A percentile compares a stretch with the other conserved stretches of the same genome.
These are phyloP conservation scores for Aphelinus atriplicis DNA, from an alignment of 1,140 invertebrate genomes.

Conservation along the genomic window DNA sequence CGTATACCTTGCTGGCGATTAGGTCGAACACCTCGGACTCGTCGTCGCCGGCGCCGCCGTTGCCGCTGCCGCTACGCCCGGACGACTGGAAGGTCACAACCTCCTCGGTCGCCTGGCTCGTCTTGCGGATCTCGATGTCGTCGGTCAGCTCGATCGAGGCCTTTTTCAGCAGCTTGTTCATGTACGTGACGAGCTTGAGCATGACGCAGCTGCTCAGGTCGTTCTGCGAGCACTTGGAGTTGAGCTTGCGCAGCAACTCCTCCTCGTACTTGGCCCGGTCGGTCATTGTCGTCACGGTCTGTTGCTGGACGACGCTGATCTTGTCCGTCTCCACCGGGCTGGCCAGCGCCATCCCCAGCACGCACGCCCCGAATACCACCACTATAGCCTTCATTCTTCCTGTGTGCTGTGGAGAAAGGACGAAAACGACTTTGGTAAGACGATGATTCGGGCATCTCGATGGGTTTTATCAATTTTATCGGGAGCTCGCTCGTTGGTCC, in stretches of 20 bases:
- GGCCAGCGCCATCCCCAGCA: conserved; percentile 48
- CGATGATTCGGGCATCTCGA: no score
- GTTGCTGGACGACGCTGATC: conserved; percentile 59
- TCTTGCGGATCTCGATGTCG: conserved; percentile 80
- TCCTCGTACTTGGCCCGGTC: conserved; percentile 71
- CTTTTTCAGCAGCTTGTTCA: conserved; percentile 82
- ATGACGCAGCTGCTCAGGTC: conserved; percentile 83
- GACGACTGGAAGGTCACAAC: conserved; percentile 57
- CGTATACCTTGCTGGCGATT: conserved; percentile 77
- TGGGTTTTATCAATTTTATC: no score
- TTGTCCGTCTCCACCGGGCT: conserved; percentile 63
- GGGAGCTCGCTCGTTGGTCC: no score
- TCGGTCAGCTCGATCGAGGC: conserved; percentile 78
- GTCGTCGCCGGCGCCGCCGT: conserved; percentile 62
- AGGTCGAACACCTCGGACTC: conserved; percentile 77
- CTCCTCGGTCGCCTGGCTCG: conserved; percentile 66
- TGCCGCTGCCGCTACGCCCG: conserved; percentile 54
- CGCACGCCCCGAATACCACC: conserved; percentile 46
- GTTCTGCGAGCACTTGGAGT: conserved; percentile 77
- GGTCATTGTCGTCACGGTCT: conserved; percentile 57
- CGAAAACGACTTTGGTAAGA: no score
- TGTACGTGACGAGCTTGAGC: conserved; percentile 81
- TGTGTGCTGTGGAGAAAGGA: conserved; percentile 5
- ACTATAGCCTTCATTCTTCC: conserved; percentile 55
- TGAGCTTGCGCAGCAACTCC: conserved; percentile 76